Base-by-base conservation (phyloP, 1,140 invertebrate genomes). In the Olivierus martensii region DNA sequence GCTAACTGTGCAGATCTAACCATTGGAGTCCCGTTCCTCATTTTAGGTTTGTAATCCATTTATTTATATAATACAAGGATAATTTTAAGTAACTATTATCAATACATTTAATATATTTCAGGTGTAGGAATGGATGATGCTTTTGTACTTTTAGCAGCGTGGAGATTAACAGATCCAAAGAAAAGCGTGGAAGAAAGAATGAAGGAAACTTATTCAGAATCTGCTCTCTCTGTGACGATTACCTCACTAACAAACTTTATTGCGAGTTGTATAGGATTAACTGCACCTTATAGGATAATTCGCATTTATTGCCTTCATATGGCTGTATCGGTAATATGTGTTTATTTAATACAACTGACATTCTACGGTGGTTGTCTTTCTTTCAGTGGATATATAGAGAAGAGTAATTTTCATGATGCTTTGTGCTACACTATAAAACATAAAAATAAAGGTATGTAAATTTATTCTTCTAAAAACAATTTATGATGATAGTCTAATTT, bases 151-250 rank as follows among this genome's bases (percentile, higher is more conserved):
- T 70, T 96, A 56, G 90, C 90, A 0, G 87, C 89, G 0, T 94
- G 89, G 87, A 73, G 89, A 51, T 73, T 87, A 34, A 89, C 88
- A 0, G 79, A 82, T 1, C 78, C 82, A 12, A 80, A 83, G 61
- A 76, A 83, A 56, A 73, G 79, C 10, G 84, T 96, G 1, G 81
- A 83, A 0, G 81, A 88, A 63, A 71, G 90, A 34, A 85, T 96
- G 79, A 88, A 82, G 0, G 72, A 79, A 44, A 88, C 86, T 67
- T 76, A 95, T 63, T 87, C 85, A 45, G 87, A 92, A 67, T 91
- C 92, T n/a, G 92, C 91, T 0, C 90, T 96, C 11, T 96, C 92
- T 3, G 94, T 98, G 51, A 96, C 92, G 21, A 95, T 98, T 55
- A 98, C 94, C 1, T 95, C 92, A 0, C 73, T 97, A 15, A 98